A percentile compares a stretch with the other conserved stretches of the same genome.
Conservation (phyloP, 2,888 invertebrate species). For the Scaptomyza reducta region DNA sequence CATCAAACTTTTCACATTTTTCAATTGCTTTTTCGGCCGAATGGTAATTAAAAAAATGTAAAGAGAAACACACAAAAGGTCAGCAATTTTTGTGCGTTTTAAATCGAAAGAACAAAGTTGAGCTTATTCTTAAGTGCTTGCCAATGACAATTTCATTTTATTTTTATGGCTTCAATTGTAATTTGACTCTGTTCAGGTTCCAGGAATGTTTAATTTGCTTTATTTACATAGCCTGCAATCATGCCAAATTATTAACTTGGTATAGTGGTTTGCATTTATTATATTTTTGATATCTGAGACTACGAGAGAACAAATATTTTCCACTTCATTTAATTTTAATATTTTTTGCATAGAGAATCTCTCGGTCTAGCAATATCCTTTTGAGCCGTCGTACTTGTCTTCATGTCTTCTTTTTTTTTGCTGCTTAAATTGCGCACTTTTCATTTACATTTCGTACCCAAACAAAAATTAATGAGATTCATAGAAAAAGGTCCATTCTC, state of each 20-base stretch:
- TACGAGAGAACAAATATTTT: too few species aligned
- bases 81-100: slow-evolving; percentile 16
- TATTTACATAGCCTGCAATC: slow-evolving; percentile 7
- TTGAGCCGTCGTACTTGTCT: neutral
- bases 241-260: too few species aligned
- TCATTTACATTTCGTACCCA: slow-evolving; percentile 41
- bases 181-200: slow-evolving; percentile 38
- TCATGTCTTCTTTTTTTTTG: neutral
- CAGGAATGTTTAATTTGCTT: slow-evolving; percentile 37
- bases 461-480: slow-evolving; percentile 55
- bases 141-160: slow-evolving; percentile 73
- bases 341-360: neutral
- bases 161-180: slow-evolving; percentile 72
- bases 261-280: too few species aligned
- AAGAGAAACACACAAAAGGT: slow-evolving; percentile 28
- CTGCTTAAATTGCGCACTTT: slow-evolving; percentile 20
- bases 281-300: too few species aligned
- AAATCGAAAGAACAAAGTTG: slow-evolving; percentile 42
- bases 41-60: slow-evolving; percentile 44
- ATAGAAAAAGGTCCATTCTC: slow-evolving; percentile 24
- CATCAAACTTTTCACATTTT: neutral
- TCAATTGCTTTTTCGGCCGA: neutral
- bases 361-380: neutral
- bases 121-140: slow-evolving; percentile 69
- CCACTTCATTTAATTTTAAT: neutral